A percentile compares a stretch with the other conserved stretches of the same genome.
phyloP scores from a whole-genome alignment of 2,888 invertebrate genomes.

The Pyrochroa serraticornis region DNA sequence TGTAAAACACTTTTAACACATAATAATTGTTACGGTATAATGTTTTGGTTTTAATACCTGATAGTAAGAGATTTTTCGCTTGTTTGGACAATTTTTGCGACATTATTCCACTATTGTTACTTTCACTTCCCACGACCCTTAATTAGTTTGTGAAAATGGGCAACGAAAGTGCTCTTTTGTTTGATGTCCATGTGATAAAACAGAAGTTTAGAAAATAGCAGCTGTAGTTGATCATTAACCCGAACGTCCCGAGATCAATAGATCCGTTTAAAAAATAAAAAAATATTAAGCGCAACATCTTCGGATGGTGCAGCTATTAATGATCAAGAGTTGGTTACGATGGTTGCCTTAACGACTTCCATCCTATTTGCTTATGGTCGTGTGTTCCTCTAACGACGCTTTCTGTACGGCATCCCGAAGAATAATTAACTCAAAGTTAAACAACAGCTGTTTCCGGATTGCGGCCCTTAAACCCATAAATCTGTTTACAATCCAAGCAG shows the following conservation, averaged over 20 bases:
- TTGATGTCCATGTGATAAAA: conserved; percentile 11
- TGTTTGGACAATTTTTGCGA: no score
- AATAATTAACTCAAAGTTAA: conserved; percentile 10
- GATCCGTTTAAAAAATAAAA: no score
- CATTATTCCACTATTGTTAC: neutral
- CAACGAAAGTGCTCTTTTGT: conserved; percentile 16
- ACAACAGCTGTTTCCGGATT: conserved; percentile 23
- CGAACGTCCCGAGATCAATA: no score
- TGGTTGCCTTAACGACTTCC: no score
- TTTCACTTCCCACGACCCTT: conserved; percentile 27
- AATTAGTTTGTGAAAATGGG: conserved; percentile 16
- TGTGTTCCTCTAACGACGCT: neutral
- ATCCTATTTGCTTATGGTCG: neutral
- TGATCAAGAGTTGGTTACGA: no score
- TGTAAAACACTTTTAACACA: conserved; percentile 7
- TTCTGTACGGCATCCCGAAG: neutral
- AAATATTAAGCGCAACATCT: no score
- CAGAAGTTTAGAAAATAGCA: neutral
- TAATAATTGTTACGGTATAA: conserved; percentile 4
- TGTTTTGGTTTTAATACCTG: no score
- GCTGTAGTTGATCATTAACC: neutral
- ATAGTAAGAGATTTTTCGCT: no score
- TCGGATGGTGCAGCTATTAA: no score
- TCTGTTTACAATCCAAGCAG: conserved; percentile 14
- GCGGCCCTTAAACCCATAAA: conserved; percentile 18